Evolutionary conservation across 1,140 invertebrate genomes (phyloP).

Genomic region (Solen grandis): DNA sequence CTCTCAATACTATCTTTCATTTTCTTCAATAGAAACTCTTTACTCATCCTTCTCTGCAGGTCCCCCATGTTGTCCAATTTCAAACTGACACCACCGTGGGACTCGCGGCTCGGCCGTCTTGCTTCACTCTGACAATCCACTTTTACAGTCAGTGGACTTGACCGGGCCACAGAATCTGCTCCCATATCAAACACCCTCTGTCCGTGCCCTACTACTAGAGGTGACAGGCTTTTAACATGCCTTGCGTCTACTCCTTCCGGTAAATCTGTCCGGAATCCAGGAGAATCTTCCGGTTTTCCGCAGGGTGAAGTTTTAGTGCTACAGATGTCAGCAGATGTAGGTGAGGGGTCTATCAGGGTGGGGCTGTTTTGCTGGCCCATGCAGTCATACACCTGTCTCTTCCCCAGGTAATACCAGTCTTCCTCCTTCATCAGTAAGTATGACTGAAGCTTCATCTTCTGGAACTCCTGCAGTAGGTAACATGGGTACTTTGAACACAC

Average conservation of each 20-base stretch:
- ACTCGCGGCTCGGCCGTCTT: not conserved
- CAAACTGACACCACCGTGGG: constrained; percentile 12
- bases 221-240: constrained; percentile 37
- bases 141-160: constrained; percentile 43
- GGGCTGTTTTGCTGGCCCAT: no score
- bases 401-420: constrained; percentile 85
- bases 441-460: constrained; percentile 83
- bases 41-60: constrained; percentile 21
- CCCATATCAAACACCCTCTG: constrained; percentile 29
- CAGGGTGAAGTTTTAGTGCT: no score
- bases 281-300: no score
- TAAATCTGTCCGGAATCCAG: no score
- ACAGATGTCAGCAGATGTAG: no score
- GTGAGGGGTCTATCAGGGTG: no score
- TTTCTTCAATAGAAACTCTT: constrained; percentile 19
- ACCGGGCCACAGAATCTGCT: constrained; percentile 2
- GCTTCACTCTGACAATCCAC: constrained; percentile 14
- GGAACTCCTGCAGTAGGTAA: constrained; percentile 85
- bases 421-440: constrained; percentile 85
- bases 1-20: constrained; percentile 11
- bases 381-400: constrained; percentile 58
- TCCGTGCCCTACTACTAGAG: not conserved
- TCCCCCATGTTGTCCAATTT: constrained; percentile 38
- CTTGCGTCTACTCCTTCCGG: constrained; percentile 46
- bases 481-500: no score